Evolutionary conservation across 1,140 invertebrate species (phyloP), one percentile per base, ranked within the genome.

Genomic region (Diachasmimorpha longicaudata): DNA sequence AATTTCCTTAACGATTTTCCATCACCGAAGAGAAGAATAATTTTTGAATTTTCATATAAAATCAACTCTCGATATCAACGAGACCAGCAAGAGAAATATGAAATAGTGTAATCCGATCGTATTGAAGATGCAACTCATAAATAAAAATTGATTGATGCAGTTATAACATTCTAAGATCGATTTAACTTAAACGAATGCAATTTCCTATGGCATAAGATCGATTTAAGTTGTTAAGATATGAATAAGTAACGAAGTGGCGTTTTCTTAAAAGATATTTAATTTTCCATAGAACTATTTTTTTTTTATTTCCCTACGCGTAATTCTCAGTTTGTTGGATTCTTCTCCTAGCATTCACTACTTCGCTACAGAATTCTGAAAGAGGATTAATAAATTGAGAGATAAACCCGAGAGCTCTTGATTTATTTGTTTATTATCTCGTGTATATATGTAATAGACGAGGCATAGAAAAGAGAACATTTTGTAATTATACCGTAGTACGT

Each of bases 401-500:
- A 63, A 31, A 14, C 8, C 4, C 11, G 13, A 63, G 23, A 14
- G 21, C 23, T 23, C 23, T 4, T 63, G 58, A 55, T 63, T 63
- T 63, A 52, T 52, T 19, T n/a, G 58, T 63, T 63, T 63, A 63
- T 63, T 63, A 63, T 63, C 58, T 23, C 23, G 23, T 9, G 9
- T 63, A 19, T 63, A 75, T 39, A 55, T 75, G 78, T 69, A 72
- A 44, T 79, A 79, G 74, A 63, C 19, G 58, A 63, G 58, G 14
- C 37, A 79, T n/a, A 76, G 23, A 79, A 70, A 44, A 31, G 31
- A 68, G 76, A 80, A 73, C 70, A 78, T 83, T 81, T 83, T 80
- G 77, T 79, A 80, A 84, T 78, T 81, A 79, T 72, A 79, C 66
- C 63, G 44, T 76, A 72, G 78, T 76, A 79, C 74, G 76, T 76